These are phyloP conservation scores for Bombus haemorrhoidalis DNA, from an alignment of 1,140 invertebrate genomes.

Conservation along the genomic window DNA sequence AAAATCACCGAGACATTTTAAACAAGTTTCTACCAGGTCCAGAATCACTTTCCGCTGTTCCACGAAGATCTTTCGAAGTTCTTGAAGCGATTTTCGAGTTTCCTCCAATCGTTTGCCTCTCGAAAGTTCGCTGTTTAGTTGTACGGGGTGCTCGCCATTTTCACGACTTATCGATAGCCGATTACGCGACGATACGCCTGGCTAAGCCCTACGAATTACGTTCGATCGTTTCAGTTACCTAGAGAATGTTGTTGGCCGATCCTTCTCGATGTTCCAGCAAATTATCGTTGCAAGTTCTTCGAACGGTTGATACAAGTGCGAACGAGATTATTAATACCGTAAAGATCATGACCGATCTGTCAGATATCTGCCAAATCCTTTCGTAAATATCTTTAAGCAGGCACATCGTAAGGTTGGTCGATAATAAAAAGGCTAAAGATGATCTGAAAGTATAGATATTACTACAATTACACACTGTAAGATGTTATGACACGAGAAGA, in stretches of 20 bases:
- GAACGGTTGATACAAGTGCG: background rate
- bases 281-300: background rate
- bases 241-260: background rate
- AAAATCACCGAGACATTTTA: slow-evolving; percentile 50
- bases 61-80: slow-evolving; percentile 46
- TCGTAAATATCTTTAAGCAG: too few species aligned
- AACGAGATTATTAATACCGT: background rate
- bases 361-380: background rate
- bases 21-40: slow-evolving; percentile 44
- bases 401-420: too few species aligned
- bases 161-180: slow-evolving; percentile 15
- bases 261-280: background rate
- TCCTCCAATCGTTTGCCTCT: background rate
- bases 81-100: slow-evolving; percentile 43
- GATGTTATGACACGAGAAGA: background rate
- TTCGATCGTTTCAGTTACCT: slow-evolving; percentile 3
- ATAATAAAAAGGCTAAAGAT: too few species aligned
- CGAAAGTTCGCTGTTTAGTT: background rate
- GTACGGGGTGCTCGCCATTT: background rate
- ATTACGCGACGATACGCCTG: background rate
- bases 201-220: background rate
- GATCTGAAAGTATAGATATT: background rate
- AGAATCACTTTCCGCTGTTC: slow-evolving; percentile 49
- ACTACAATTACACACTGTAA: background rate
- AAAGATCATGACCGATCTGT: background rate